Evolutionary conservation across 2,113 vertebrate genomes (phyloP).

Genomic region (Tylochromis polylepis): DNA sequence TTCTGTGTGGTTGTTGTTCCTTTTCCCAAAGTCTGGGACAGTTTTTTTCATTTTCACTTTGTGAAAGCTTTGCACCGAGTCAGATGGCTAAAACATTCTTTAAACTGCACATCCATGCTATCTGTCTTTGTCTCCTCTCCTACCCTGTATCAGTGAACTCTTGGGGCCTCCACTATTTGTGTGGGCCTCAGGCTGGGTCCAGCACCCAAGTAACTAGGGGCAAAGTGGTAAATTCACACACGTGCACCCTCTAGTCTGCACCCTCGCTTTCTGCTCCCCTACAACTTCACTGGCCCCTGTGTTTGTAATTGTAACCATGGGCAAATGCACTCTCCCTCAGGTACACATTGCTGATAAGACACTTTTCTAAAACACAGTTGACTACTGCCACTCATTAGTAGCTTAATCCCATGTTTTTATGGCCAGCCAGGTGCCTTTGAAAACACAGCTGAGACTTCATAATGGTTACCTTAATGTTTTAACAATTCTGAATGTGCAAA

Average conservation of each 20-base stretch:
- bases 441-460: not conserved
- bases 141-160: slow-evolving; percentile 5
- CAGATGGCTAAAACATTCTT: slow-evolving; percentile 31
- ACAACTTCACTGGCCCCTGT: slow-evolving; percentile 21
- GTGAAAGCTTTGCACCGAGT: slow-evolving; percentile 25
- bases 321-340: slow-evolving; percentile 9
- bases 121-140: slow-evolving; percentile 8
- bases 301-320: slow-evolving; percentile 47
- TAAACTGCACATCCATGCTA: not conserved
- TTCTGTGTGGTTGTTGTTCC: slow-evolving; percentile 4
- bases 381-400: slow-evolving; percentile 39
- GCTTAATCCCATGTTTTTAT: slow-evolving; percentile 2
- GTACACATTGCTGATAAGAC: slow-evolving; percentile 57
- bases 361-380: slow-evolving; percentile 36
- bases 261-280: slow-evolving; percentile 43
- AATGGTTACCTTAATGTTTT: not conserved
- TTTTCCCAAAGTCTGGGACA: slow-evolving; percentile 79
- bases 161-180: slow-evolving; percentile 29
- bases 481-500: not conserved
- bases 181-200: slow-evolving; percentile 38
- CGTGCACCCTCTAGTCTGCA: slow-evolving; percentile 26
- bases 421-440: slow-evolving; percentile 13
- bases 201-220: slow-evolving; percentile 30
- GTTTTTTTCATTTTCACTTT: not conserved
- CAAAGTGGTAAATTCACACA: slow-evolving; percentile 47